These are phyloP conservation scores for Neodiprion pinetum DNA, from an alignment of 1,140 invertebrate species.

Conservation along the genomic window DNA sequence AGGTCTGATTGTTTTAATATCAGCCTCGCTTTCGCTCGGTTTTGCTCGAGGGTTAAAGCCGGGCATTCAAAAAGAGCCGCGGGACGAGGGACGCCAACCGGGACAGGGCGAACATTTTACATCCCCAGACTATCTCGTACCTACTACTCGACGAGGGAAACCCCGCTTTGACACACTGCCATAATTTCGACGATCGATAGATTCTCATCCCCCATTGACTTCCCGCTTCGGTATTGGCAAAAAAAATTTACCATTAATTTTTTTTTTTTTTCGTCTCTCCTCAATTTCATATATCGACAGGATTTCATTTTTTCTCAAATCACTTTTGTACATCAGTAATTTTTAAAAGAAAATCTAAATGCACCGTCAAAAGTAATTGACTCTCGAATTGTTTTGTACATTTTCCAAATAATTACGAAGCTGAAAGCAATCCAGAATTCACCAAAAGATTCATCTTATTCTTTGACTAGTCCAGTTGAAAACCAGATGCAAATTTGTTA, in stretches of 20 bases:
- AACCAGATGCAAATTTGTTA: too few species aligned
- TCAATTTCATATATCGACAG: neutral
- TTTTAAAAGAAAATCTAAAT: too few species aligned
- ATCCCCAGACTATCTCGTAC: neutral
- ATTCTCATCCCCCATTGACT: neutral
- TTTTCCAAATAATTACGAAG: too few species aligned
- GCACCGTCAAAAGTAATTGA: too few species aligned
- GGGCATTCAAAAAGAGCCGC: conserved; percentile 1
- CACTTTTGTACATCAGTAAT: too few species aligned
- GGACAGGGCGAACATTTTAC: neutral
- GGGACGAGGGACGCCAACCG: neutral
- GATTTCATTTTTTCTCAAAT: too few species aligned
- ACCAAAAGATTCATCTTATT: too few species aligned
- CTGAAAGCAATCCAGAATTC: too few species aligned
- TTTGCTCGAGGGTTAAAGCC: conserved; percentile 4
- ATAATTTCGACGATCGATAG: conserved; percentile 1
- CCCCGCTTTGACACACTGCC: conserved; percentile 6
- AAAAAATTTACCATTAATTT: too few species aligned
- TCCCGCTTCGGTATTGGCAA: neutral
- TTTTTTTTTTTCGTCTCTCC: neutral
- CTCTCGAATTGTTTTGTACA: too few species aligned
- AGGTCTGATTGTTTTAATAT: conserved; percentile 14
- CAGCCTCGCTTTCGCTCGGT: neutral
- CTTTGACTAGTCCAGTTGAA: too few species aligned
- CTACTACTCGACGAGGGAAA: neutral